A percentile compares a stretch with the other conserved stretches of the same genome.
Conservation (phyloP, 2,113 vertebrate species). For the Gambusia affinis region DNA sequence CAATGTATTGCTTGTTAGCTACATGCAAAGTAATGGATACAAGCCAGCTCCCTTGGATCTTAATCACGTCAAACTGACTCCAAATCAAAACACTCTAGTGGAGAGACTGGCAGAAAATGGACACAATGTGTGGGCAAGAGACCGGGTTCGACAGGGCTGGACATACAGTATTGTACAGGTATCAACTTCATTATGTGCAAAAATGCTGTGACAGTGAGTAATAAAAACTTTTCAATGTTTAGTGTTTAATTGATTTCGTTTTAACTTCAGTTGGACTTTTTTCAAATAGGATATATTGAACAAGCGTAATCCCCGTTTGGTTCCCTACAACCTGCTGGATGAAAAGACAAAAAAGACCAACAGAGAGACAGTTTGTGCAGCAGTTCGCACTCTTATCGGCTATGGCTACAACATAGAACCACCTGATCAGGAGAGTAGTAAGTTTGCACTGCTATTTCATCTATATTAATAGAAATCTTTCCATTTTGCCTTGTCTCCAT, state of each 20-base stretch:
- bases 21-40: conserved; percentile 88
- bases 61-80: conserved; percentile 88
- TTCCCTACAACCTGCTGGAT: conserved; percentile 91
- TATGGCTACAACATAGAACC: conserved; percentile 95
- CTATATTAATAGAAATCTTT: background rate
- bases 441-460: conserved; percentile 43
- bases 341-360: conserved; percentile 95
- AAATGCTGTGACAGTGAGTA: background rate
- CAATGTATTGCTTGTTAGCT: conserved; percentile 67
- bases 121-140: conserved; percentile 93
- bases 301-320: conserved; percentile 90
- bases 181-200: background rate
- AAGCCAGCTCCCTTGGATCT: conserved; percentile 91
- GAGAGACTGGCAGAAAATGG: conserved; percentile 91
- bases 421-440: conserved; percentile 91
- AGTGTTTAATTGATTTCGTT: background rate
- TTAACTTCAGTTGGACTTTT: conserved; percentile 9
- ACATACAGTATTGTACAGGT: conserved; percentile 92
- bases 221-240: background rate
- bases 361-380: conserved; percentile 89
- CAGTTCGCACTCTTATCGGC: conserved; percentile 89
- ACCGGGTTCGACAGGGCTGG: conserved; percentile 90
- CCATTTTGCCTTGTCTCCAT: no score
- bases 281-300: conserved; percentile 85
- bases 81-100: conserved; percentile 90